Evolutionary conservation across 2,888 invertebrate genomes (phyloP), one percentile per base, ranked within the genome.

Genomic region (Aporophyla nigra): DNA sequence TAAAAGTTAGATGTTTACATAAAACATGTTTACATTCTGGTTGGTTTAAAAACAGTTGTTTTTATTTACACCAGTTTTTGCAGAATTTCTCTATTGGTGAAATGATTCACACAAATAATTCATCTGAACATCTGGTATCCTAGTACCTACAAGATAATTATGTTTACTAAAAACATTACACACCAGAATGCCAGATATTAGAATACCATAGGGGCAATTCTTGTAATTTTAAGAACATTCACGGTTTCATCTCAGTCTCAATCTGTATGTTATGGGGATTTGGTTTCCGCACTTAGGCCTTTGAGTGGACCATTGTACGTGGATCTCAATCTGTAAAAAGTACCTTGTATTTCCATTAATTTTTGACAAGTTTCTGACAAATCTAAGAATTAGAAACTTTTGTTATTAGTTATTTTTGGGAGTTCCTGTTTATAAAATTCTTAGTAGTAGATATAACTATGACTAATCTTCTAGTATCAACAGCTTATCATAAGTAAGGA

Each of bases 1-100:
- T 78, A 74, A 83, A 83, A 53, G 54, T 69, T 56, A 40, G 21
- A 63, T 83, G 67, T 84, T 78, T 65, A 78, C 62, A 33, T 66
- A 43, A 54, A 71, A 71, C 7, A 27, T 61, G 62, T 85, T 79
- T 68, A 70, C 0, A 0, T 63, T 68, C 54, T 14, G 43, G 43
- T 70, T 72, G 16, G 43, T 65, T 19, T 53, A 58, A 53, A 77
- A 53, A 77, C 5, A 66, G 46, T 61, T 46, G 56, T 61, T 82
- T 56, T 62, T 56, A 14, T 53, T 62, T 56, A 16, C 80, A 59
- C 40, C 33, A 19, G 58, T 53, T 63, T 63, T 58, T 40, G 7
- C 0, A 3, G 33, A 33, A 3, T 33, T 33, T 0, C 49, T 78
- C 10, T 0, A 7, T 46, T 78, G 16, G 21, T 1, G 0, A 7